Evolutionary conservation across 2,888 invertebrate species (phyloP), one percentile per base, ranked within the genome.

Genomic region (Tachina grossa): DNA sequence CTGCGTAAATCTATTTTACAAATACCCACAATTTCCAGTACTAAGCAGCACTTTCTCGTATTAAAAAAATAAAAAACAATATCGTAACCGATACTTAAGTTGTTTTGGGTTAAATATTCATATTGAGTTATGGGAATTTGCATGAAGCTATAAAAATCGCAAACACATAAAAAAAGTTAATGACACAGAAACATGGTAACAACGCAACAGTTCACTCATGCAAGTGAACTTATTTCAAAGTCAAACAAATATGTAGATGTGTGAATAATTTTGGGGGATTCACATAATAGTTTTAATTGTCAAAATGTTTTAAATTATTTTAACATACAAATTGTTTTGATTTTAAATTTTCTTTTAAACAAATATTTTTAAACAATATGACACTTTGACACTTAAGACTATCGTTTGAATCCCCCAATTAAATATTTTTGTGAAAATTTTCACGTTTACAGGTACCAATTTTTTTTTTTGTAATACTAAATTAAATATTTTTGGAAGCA

Each of bases 31-130:
- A 76, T 9, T 65, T 65, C 45, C 53, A 57, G 8, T 9, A 19
- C 59, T 43, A 53, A 75, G 51, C 53, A 85, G 85, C 87, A 87
- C 87, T 87, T 87, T 87, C 87, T 71, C 71, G 84, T 87, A 87
- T 87, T 87, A 85, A 84, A 85, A 84, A 80, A 61, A 57, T 1
- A 49, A 31, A 11, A 66, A 47, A 63, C 10, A 59, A 22, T 68
- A 77, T 81, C 77, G 72, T 55, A 81, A 71, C 51, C 53, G 72
- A 79, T 74, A 79, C 80, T 79, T 69, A 76, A 61, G 53, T 31
- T 68, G 45, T 31, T 78, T 61, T 53, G 43, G 59, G 39, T 57
- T 41, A 68, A 13, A 68, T 11, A 49, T 16, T 41, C 59, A 51
- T 80, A 87, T 80, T 84, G 79, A 86, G 79, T 83, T 84, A 66